Base-by-base conservation (phyloP, 2,113 vertebrate genomes). In the Hyla sarda region DNA sequence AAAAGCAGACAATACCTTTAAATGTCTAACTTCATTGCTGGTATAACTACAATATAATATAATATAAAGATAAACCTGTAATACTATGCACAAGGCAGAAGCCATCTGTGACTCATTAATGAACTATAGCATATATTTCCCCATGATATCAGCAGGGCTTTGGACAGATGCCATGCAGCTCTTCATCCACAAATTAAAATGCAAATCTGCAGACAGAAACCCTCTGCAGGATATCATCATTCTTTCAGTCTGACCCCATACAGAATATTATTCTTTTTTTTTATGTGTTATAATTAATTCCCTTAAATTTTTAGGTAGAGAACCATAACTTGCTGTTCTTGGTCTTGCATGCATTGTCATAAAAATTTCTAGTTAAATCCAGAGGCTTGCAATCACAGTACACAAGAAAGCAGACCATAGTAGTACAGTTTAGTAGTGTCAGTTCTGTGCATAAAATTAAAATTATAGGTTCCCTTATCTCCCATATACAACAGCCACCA, bases 111-210 rank as follows among this genome's bases (percentile, higher is more conserved):
- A 74, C 45, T 25, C 16, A 50, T 30, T 76, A 28, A 28, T 50
- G 73, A 76, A 17, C 73, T 19, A 75, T 48, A 75, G 48, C n/a
- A 74, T 37, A 71, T 74, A 74, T 75, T 48, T 75, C 48, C 41
- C 41, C 21, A 25, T 23, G 14, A 13, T 12, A 72, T 48, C 47
- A 25, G 25, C 45, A 50, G 5, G 47, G 14, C 25, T 50, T 52
- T 25, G 47, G 73, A 50, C n/a, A 13, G 28, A 17, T 50, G 73
- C 41, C 45, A 76, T 48, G 73, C 23, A 28, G 23, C 19, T 76
- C n/a, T 76, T 16, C 7, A 76, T 76, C 16, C 71, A 73, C 13
- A 41, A 73, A 73, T 76, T 25, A 77, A 52, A 77, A 54, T 54
- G 28, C 4, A 77, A 77, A 54, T 77, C 74, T 77, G n/a, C 50